Base-by-base conservation (phyloP, 2,888 invertebrate genomes). In the Priapulus caudatus region DNA sequence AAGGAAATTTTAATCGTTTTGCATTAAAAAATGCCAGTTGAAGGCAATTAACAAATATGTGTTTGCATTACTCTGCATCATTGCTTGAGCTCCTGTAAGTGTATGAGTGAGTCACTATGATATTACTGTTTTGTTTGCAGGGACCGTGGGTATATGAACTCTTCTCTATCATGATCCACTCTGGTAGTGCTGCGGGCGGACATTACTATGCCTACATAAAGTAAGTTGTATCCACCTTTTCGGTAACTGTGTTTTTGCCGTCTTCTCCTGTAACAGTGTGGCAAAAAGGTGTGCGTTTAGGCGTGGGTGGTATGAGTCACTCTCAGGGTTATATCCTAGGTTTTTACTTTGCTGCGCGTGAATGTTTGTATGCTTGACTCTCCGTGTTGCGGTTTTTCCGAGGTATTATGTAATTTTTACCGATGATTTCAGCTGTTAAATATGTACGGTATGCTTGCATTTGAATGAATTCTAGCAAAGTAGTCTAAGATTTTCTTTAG, bases 191-290 rank as follows among this genome's bases (percentile, higher is more conserved):
- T 0, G 82, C 83, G 18, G 88, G 88, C 20, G 90, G 90, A 1
- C 90, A 90, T 72, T 91, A 91, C 70, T 90, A 86, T 70, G 89
- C 87, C 1, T 89, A 88, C 65, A 86, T 90, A 55, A 87, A 86
- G 76, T 75, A 59, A 65, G 86, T 83, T 33, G 33, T 33, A n/a
- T 10, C 33, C 33, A n/a, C n/a, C n/a, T n/a, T n/a, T n/a, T n/a
- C n/a, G n/a, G n/a, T n/a, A n/a, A n/a, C n/a, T n/a, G n/a, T n/a
- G n/a, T n/a, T n/a, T n/a, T n/a, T n/a, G n/a, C n/a, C n/a, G n/a
- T n/a, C n/a, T n/a, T n/a, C n/a, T n/a, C n/a, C n/a, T n/a, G n/a
- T n/a, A n/a, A n/a, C n/a, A n/a, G n/a, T n/a, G n/a, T n/a, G n/a
- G n/a, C n/a, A n/a, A n/a, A n/a, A n/a, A n/a, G n/a, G n/a, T n/a